Base-by-base conservation (phyloP, 2,888 invertebrate species). In the Eupithecia exiguata region DNA sequence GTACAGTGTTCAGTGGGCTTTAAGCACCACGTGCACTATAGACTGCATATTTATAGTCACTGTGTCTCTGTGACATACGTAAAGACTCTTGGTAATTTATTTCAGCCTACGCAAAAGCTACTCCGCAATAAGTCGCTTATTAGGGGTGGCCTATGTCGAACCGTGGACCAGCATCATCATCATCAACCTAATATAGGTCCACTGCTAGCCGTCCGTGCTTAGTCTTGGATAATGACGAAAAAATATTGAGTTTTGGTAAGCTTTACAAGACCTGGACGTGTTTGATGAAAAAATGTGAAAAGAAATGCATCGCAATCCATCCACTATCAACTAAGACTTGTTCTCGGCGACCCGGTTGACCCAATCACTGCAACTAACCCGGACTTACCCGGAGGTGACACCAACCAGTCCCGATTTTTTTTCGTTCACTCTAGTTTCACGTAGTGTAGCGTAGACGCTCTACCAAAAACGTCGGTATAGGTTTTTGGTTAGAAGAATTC, bases 1-100 rank as follows among this genome's bases (percentile, higher is more conserved):
- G 62, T 62, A 62, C 62, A 18, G 16, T 36, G 38, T 3, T 65
- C 63, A 65, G 18, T 38, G 63, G 36, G 63, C 63, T 38, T 36
- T 38, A n/a, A 5, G 12, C 35, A 35, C 16, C 14, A 25, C 58
- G 25, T 58, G 25, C 25, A 25, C 14, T 12, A 58, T 58, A 58
- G 12, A 58, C 25, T 53, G 10, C 25, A 58, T 12, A 58, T n/a
- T n/a, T 25, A 58, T 5, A 58, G 10, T 58, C 21, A 25, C 21
- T 5, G 25, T 21, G 10, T 25, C 5, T 58, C 7, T 25, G n/a
- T 18, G 1, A 46, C 4, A 16, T 43, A 7, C 14, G 43, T 46
- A 18, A 18, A 18, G n/a, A 43, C 16, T 12, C 40, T 16, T 43
- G 46, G 46, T 1, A 46, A 18, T 46, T 46, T 18, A 46, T 46